Evolutionary conservation across 2,888 invertebrate species (phyloP), one percentile per base, ranked within the genome.

Genomic region (Cataglyphis altisquamis): DNA sequence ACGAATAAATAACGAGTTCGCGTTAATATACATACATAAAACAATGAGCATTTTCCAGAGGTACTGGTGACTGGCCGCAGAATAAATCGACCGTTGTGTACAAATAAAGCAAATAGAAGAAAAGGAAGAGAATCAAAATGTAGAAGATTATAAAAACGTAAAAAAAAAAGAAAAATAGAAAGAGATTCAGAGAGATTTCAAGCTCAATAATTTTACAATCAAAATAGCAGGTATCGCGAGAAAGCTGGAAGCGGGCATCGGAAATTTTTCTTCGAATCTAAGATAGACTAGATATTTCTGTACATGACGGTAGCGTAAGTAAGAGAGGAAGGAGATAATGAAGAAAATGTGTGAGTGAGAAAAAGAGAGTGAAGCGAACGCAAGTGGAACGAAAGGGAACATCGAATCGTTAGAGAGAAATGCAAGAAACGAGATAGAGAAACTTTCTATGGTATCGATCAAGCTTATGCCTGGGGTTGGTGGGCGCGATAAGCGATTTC

Each of bases 401-500:
- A 64, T 52, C n/a, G 82, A 70, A 83, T 52, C 68, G 77, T 85
- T 60, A 83, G 73, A 48, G 70, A 83, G 72, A 64, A 83, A 86
- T 84, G 78, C 83, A 72, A 82, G 66, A 67, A 75, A 83, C 39
- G 52, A 41, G 55, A 67, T 15, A 72, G 32, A 52, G 52, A 60
- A 60, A 70, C 12, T 88, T 90, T 89, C 88, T 88, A 89, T 77
- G 86, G 75, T 64, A 82, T n/a, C 83, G n/a, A 83, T 83, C 94
- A 91, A 84, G 91, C 87, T 87, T 93, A 91, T 91, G 95, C 95
- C 91, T 95, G 95, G 88, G 97, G 96, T 94, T 96, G 96, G 95
- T 98, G 98, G 89, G 96, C 97, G 89, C 96, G 96, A 95, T 98
- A 98, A 86, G 98, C 98, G 94, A 98, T 95, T 92, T 97, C 97